phyloP scores from a whole-genome alignment of 2,797 vertebrate genomes.

The Pantherophis vulpinus region DNA sequence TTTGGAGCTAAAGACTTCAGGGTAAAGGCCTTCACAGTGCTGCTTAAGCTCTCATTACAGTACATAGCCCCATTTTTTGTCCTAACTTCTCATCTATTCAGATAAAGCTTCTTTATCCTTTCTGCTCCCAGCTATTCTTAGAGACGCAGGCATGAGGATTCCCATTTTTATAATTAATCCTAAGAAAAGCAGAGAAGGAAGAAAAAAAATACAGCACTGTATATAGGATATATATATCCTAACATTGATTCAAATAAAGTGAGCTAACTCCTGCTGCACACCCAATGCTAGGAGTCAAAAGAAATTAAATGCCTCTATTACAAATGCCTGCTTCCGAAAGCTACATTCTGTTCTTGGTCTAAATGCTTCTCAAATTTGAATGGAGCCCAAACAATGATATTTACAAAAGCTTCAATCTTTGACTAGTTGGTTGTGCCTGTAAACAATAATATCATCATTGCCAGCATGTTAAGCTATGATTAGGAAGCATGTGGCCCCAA shows the following conservation, averaged over 20 bases:
- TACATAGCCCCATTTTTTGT: background rate
- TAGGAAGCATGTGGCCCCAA: background rate
- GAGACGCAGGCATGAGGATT: background rate
- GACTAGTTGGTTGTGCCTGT: slow-evolving; percentile 31
- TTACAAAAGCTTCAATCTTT: background rate
- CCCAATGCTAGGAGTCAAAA: background rate
- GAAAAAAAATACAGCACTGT: background rate
- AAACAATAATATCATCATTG: slow-evolving; percentile 20
- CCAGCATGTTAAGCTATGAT: slow-evolving; percentile 12
- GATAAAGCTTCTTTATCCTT: slow-evolving; percentile 16
- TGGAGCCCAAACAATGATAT: background rate
- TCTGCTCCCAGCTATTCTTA: slow-evolving; percentile 5
- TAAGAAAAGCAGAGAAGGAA: background rate
- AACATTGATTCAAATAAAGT: background rate
- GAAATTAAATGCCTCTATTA: background rate
- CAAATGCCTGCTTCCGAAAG: background rate
- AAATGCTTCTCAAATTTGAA: background rate
- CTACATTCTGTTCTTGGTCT: background rate
- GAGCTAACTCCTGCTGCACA: background rate
- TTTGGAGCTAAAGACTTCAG: background rate
- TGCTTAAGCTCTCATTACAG: slow-evolving; percentile 1
- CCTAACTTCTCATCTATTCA: background rate
- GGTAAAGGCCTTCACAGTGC: background rate
- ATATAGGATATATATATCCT: too few relatives aligned
- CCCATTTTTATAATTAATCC: slow-evolving; percentile 5